Evolutionary conservation across 2,797 vertebrate genomes (phyloP).

Genomic region (Xenentodon cancila): DNA sequence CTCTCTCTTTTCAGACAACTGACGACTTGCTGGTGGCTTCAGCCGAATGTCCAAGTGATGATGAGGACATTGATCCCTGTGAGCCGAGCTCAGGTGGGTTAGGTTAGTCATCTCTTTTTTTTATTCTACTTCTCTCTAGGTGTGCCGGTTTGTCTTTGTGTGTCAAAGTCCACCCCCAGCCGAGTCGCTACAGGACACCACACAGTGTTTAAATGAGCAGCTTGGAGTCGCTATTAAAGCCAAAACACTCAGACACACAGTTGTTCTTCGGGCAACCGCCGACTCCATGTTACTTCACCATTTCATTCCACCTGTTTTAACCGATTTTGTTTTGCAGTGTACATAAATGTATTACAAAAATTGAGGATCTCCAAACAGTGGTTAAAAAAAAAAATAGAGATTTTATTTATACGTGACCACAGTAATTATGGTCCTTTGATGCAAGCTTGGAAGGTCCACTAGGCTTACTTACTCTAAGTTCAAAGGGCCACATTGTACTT

Average conservation of each 20-base stretch:
- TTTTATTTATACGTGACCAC: background rate
- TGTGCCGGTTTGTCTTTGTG: slow-evolving; percentile 73
- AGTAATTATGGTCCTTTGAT: background rate
- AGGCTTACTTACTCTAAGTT: too few relatives aligned
- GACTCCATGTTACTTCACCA: slow-evolving; percentile 8
- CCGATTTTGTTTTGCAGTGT: slow-evolving; percentile 7
- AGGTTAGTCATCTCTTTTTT: slow-evolving; percentile 98
- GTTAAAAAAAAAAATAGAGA: too few relatives aligned
- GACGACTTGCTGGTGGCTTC: slow-evolving; percentile 96
- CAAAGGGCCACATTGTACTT: too few relatives aligned
- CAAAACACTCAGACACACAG: slow-evolving; percentile 23
- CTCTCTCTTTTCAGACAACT: slow-evolving; percentile 85
- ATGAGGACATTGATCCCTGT: slow-evolving; percentile 99
- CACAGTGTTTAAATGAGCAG: slow-evolving; percentile 37
- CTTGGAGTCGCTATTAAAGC: slow-evolving; percentile 39
- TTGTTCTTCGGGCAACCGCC: background rate
- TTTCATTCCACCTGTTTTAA: slow-evolving; percentile 17
- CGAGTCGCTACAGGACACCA: slow-evolving; percentile 26
- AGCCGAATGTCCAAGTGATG: slow-evolving; percentile 97
- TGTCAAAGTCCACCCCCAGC: slow-evolving; percentile 52
- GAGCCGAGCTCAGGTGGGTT: slow-evolving; percentile 99
- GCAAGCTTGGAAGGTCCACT: too few relatives aligned
- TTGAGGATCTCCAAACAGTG: background rate
- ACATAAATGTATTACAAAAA: slow-evolving; percentile 13
- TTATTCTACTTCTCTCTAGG: slow-evolving; percentile 91